Conservation (phyloP, 2,113 vertebrate species). For the Chloebia gouldiae region DNA sequence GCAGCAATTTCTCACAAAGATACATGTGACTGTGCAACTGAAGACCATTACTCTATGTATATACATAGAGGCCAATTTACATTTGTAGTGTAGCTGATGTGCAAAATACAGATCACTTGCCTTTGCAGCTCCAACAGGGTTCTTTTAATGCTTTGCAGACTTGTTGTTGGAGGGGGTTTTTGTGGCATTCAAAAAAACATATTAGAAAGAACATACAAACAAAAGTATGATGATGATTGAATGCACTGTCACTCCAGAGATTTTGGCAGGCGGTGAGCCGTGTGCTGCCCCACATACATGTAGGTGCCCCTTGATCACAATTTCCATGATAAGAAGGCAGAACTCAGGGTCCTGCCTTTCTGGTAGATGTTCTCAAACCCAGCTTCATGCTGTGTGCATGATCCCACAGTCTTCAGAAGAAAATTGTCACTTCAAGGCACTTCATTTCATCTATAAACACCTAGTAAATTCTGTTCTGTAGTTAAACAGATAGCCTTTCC, state of each 20-base stretch:
- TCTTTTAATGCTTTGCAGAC: neutral
- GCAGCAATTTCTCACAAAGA: neutral
- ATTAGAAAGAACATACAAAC: neutral
- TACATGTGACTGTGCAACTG: neutral
- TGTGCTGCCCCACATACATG: neutral
- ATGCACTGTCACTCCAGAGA: too few species aligned
- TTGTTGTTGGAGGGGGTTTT: neutral
- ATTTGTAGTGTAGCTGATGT: neutral
- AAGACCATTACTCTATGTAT: neutral
- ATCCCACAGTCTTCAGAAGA: neutral
- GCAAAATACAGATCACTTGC: neutral
- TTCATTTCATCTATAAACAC: neutral
- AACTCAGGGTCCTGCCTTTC: neutral
- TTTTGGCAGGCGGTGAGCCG: accelerated
- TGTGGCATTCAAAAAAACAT: neutral
- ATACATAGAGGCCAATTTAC: neutral
- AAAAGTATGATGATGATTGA: neutral
- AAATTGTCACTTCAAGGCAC: neutral
- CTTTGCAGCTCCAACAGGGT: neutral
- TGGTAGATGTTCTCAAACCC: neutral
- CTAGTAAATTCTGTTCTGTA: neutral
- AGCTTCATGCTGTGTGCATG: neutral
- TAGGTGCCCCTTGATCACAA: neutral
- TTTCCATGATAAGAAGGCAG: neutral
- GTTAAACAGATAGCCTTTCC: neutral